phyloP scores from a whole-genome alignment of 2,797 vertebrate genomes.

The Microtus obscurus region DNA sequence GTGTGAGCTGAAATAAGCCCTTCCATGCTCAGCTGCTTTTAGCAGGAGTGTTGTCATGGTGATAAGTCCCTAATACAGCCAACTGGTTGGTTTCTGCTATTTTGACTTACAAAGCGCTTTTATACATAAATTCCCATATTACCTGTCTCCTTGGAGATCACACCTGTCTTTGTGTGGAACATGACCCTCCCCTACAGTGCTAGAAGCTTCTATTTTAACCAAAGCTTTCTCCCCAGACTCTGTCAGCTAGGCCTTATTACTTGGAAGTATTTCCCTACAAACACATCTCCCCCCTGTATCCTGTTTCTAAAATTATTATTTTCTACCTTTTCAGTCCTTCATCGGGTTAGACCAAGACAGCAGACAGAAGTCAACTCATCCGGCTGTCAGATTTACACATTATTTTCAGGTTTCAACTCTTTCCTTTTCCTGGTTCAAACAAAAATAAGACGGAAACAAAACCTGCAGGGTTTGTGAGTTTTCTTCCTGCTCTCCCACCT shows the following conservation, averaged over 20 bases:
- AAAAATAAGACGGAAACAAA: constrained; percentile 31
- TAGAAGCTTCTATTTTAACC: constrained; percentile 43
- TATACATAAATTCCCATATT: background rate
- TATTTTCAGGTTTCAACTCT: constrained; percentile 17
- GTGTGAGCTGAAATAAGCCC: background rate
- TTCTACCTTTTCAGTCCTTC: background rate
- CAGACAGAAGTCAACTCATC: background rate
- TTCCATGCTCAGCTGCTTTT: background rate
- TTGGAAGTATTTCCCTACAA: background rate
- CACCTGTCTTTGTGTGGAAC: background rate
- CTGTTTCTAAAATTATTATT: background rate
- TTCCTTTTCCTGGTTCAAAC: constrained; percentile 50
- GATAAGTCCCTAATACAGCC: background rate
- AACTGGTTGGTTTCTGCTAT: background rate
- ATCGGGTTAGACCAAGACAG: background rate
- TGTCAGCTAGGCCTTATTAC: background rate
- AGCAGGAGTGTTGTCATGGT: background rate
- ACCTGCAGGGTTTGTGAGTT: background rate
- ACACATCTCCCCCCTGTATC: background rate
- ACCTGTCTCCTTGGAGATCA: background rate
- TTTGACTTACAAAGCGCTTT: constrained; percentile 14
- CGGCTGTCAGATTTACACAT: background rate
- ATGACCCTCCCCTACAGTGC: background rate
- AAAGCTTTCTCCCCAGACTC: background rate
- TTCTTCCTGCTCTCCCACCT: background rate